These are phyloP conservation scores for Polydrusus cervinus DNA, from an alignment of 2,888 invertebrate species.

Conservation along the genomic window DNA sequence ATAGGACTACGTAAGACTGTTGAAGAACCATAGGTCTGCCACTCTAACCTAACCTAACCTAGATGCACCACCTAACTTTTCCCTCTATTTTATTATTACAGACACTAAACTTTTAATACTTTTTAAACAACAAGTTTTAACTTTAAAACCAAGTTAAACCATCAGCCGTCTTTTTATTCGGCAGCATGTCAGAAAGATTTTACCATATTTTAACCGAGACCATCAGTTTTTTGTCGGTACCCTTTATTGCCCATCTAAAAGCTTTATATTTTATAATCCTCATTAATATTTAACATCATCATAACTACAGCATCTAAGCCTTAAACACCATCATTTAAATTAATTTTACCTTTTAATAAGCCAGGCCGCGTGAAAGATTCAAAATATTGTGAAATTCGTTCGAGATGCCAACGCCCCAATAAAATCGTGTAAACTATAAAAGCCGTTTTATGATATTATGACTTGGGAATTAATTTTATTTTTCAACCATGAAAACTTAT, in stretches of 20 bases:
- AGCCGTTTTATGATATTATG: neutral
- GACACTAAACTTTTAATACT: too few species aligned
- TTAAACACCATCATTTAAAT: constrained; percentile 41
- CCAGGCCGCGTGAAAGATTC: constrained; percentile 4
- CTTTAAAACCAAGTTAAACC: too few species aligned
- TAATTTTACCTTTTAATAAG: constrained; percentile 38
- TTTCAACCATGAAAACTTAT: neutral
- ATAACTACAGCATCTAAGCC: constrained; percentile 26
- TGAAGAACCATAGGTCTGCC: too few species aligned
- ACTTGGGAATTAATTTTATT: neutral
- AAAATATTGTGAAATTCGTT: constrained; percentile 32
- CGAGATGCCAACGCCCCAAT: constrained; percentile 21
- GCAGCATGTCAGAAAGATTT: neutral
- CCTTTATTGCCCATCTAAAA: constrained; percentile 1
- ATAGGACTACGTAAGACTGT: too few species aligned
- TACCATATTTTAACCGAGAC: neutral
- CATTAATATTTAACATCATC: constrained; percentile 42
- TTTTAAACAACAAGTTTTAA: too few species aligned
- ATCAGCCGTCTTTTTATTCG: too few species aligned
- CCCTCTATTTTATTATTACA: too few species aligned
- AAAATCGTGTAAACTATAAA: constrained; percentile 4
- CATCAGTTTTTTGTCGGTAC: neutral
- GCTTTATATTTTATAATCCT: constrained; percentile 35
- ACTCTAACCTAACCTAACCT: too few species aligned
- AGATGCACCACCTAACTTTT: too few species aligned